Conservation (phyloP, 2,113 vertebrate species). For the Taxidea taxus region DNA sequence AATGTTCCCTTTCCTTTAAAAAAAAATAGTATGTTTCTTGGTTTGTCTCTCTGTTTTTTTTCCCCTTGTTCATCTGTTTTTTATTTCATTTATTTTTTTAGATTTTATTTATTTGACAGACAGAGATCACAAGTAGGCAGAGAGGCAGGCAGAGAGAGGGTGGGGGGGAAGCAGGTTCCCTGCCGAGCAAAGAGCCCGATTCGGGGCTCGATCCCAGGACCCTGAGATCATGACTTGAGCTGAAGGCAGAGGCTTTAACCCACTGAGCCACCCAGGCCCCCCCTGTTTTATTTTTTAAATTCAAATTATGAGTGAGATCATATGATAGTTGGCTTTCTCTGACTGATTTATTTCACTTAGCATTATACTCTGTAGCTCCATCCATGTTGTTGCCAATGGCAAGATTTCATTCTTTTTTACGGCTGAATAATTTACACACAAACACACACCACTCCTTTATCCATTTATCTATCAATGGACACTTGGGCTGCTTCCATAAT, state of each 20-base stretch:
- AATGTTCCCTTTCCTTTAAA: neutral
- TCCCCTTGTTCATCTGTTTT: neutral
- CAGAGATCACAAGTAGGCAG: too few relatives aligned
- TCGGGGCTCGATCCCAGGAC: too few relatives aligned
- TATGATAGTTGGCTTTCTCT: neutral
- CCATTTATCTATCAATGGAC: neutral
- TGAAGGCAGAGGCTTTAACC: too few relatives aligned
- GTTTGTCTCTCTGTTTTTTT: neutral
- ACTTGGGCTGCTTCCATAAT: neutral
- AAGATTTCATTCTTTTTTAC: neutral
- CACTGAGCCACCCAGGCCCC: too few relatives aligned
- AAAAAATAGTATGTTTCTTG: neutral
- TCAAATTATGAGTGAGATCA: too few relatives aligned
- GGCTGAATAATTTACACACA: neutral
- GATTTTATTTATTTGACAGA: too few relatives aligned
- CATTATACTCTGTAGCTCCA: neutral
- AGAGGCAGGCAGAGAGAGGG: too few relatives aligned
- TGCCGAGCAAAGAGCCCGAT: too few relatives aligned
- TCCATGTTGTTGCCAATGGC: neutral
- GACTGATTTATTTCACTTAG: neutral
- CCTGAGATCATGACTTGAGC: too few relatives aligned
- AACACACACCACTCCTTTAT: neutral
- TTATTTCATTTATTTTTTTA: too few relatives aligned
- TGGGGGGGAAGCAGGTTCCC: too few relatives aligned
- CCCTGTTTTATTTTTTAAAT: neutral